phyloP scores from a whole-genome alignment of 2,113 vertebrate genomes.

The Calcarius ornatus region DNA sequence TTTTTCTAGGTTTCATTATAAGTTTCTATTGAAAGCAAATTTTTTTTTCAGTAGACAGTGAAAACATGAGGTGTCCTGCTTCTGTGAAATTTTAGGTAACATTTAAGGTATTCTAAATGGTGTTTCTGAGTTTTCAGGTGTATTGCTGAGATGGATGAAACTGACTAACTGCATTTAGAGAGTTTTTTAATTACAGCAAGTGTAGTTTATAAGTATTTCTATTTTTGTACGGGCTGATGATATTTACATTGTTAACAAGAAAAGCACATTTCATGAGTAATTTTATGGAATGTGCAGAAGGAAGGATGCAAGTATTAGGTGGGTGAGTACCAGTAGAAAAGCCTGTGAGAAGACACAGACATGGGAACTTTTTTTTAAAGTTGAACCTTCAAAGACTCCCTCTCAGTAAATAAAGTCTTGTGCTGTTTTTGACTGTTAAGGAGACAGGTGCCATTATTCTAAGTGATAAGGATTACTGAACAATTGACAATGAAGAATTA shows the following conservation, averaged over 20 bases:
- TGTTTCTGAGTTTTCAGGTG: background rate
- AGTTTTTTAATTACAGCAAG: background rate
- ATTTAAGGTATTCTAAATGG: background rate
- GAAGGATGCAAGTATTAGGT: background rate
- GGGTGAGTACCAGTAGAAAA: background rate
- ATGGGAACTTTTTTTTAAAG: background rate
- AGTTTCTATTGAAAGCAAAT: background rate
- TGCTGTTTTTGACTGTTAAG: background rate
- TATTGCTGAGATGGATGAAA: background rate
- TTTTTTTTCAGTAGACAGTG: background rate
- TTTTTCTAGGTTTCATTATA: background rate
- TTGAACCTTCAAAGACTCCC: background rate
- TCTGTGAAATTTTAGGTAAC: background rate
- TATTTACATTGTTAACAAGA: background rate
- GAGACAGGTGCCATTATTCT: background rate
- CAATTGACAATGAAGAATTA: background rate
- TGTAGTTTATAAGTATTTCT: background rate
- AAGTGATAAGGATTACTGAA: background rate
- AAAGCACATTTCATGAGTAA: background rate
- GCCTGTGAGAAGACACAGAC: background rate
- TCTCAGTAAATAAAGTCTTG: background rate
- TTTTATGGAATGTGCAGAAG: background rate
- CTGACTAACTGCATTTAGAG: background rate
- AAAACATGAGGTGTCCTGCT: background rate
- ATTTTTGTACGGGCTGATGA: fast-evolving